Evolutionary conservation across 2,113 vertebrate genomes (phyloP).

Genomic region (Crotophaga sulcirostris): DNA sequence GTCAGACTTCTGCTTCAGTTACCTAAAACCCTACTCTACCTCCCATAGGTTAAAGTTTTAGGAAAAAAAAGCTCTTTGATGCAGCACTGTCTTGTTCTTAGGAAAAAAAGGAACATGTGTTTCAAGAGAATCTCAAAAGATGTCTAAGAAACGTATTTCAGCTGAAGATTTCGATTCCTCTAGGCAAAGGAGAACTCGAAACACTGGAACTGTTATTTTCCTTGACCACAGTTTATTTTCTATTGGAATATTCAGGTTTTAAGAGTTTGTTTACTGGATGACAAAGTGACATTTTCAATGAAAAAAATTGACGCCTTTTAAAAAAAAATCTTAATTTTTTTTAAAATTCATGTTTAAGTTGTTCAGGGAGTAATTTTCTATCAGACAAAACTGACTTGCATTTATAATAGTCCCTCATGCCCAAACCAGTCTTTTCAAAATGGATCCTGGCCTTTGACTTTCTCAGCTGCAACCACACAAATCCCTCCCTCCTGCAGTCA

Average conservation of each 20-base stretch:
- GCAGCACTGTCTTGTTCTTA: not conserved
- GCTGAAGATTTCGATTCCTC: not conserved
- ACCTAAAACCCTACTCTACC: not conserved
- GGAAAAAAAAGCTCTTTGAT: not conserved
- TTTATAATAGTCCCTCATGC: not conserved
- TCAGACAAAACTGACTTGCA: not conserved
- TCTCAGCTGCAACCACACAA: not conserved
- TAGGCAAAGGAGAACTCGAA: not conserved
- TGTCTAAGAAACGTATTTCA: not conserved
- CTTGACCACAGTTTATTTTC: not conserved
- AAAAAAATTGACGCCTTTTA: not conserved
- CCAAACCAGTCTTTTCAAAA: not conserved
- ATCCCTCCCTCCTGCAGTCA: not conserved
- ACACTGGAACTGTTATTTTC: not conserved
- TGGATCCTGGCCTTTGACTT: not conserved
- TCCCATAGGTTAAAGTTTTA: not conserved
- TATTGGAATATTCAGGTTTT: not conserved
- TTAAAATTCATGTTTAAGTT: not conserved
- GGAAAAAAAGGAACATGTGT: not conserved
- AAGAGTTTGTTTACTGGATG: not conserved
- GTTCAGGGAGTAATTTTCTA: not conserved
- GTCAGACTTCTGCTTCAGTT: not conserved
- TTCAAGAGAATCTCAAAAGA: not conserved
- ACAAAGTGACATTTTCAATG: not conserved
- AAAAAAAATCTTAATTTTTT: not conserved